Base-by-base conservation (phyloP, 2,888 invertebrate species). In the Tenthredo distinguenda region DNA sequence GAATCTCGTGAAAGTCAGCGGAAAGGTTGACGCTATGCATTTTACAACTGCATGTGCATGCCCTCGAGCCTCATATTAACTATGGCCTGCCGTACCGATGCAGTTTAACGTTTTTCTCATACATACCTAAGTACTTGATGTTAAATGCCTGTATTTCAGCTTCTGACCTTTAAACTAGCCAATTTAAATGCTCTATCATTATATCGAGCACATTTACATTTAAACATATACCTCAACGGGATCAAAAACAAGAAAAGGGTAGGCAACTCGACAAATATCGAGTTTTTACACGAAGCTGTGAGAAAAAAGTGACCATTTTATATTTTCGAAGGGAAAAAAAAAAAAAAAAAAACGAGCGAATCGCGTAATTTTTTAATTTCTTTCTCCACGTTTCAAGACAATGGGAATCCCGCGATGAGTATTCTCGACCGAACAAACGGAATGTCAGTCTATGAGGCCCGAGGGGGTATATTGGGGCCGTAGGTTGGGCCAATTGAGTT, bases 401-500 rank as follows among this genome's bases (percentile, higher is more conserved):
- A 71, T 37, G 6, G 18, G 18, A 71, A 71, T 37, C 18, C 34
- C 71, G 34, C 31, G 37, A 6, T 37, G 37, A 9, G n/a, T 21
- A 26, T 26, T 4, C 26, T 26, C 26, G 26, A 62, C 9, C 62
- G 9, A 26, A 10, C 34, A 26, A 68, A 34, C 31, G 68, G 68
- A 68, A 68, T 68, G 68, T 26, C 18, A 5, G 71, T 71, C 37
- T 37, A 71, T 34, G 15, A 71, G 71, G 1, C 76, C 26, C 47
- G 26, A 18, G 76, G 43, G 47, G n/a, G 43, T 37, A 9, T 40
- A 37, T n/a, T 26, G 43, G 76, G 43, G 47, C 26, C 74, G 2
- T 76, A 77, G 79, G 81, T 81, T 81, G 81, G 81, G 81, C 81
- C 37, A 21, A 81, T 81, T 81, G 81, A 81, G 26, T 81, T 81